Base-by-base conservation (phyloP, 1,140 invertebrate genomes). In the Drosophila oshimai region DNA sequence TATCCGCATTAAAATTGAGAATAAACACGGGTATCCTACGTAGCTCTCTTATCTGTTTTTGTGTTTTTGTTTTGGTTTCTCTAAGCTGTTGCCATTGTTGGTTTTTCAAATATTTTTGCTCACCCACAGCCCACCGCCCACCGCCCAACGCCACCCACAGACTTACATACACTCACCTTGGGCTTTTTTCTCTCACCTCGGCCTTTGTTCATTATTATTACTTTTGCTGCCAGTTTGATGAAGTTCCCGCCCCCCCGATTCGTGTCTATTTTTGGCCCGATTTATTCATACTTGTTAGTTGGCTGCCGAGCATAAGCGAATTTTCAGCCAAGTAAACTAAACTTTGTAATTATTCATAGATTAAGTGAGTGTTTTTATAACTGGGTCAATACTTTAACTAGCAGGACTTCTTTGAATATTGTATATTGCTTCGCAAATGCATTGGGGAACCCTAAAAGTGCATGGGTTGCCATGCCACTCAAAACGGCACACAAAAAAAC, bases 161-260 rank as follows among this genome's bases (percentile, higher is more conserved):
- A 13, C 15, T 6, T 17, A 15, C 4, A 9, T 3, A 15, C 7
- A 45, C 50, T 50, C 54, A 78, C 74, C 74, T 78, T 61, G 54
- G 37, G 46, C 9, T 18, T 22, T 28, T 44, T 33, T 13, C 39
- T 18, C 54, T 26, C 17, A 26, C 18, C 20, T 15, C 22, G n/a
- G 17, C 33, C 33, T 22, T 33, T 42, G 53, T 60, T 62, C 61
- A 64, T 64, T 64, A 64, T 64, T 64, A 64, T 64, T 65, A 75
- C 73, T 78, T 73, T 77, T 78, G 67, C 73, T 78, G 50, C 29
- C 75, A 44, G 54, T 64, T 74, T 79, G 62, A 79, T 79, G 75
- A 79, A 79, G 75, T 79, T 74, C 62, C 62, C 36, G 45, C 34
- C 46, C 34, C 34, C 46, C 34, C 54, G 49, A 61, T 64, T 62